A percentile compares a stretch with the other conserved stretches of the same genome.
phyloP scores from a whole-genome alignment of 2,113 vertebrate genomes.

The Ascaphus truei region DNA sequence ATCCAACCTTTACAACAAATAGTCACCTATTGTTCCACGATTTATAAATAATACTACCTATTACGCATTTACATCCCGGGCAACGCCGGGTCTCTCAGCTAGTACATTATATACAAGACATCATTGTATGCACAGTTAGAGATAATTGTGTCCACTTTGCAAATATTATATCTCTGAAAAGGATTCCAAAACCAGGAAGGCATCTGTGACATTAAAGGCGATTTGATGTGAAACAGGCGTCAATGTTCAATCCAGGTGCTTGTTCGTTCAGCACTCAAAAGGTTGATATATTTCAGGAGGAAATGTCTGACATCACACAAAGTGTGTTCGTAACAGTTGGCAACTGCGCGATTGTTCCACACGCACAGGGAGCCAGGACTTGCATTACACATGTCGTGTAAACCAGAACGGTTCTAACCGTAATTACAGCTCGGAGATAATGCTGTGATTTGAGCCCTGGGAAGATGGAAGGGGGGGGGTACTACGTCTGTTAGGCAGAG shows the following conservation, averaged over 20 bases:
- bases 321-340: not conserved
- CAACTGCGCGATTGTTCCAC: not conserved
- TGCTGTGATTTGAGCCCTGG: too few relatives aligned
- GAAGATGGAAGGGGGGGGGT: not conserved
- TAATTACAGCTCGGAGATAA: conserved; percentile 7
- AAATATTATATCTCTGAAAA: not conserved
- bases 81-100: too few relatives aligned
- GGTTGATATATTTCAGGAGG: not conserved
- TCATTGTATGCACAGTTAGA: too few relatives aligned
- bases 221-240: conserved; percentile 8
- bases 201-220: not conserved
- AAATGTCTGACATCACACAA: conserved; percentile 4
- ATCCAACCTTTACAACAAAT: too few relatives aligned
- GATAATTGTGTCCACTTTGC: not conserved
- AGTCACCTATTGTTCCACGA: too few relatives aligned
- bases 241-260: not conserved
- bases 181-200: not conserved
- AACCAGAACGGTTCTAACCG: not conserved
- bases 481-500: too few relatives aligned
- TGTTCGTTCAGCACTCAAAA: not conserved
- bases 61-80: too few relatives aligned
- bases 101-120: too few relatives aligned
- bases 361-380: not conserved
- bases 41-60: too few relatives aligned
- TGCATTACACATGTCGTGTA: not conserved